Percentiles rank a stretch among this genome's conserved stretches.
Evolutionary conservation across 2,888 invertebrate genomes (phyloP).

Genomic region (Harmothoe impar): DNA sequence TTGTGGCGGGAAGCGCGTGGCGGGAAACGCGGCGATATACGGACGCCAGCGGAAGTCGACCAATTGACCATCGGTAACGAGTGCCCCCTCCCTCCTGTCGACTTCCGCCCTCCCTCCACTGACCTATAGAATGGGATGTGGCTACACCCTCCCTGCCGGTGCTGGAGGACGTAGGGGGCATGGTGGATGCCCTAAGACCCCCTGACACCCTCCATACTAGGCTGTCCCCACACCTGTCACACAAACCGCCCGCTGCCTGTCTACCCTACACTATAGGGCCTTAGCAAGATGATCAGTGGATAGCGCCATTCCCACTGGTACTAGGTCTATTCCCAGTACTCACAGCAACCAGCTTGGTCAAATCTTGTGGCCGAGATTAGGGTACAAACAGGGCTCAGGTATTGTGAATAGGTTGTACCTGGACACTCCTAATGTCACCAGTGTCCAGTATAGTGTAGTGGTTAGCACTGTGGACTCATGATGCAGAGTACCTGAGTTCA

Average conservation of each 20-base stretch:
- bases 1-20: slow-evolving; percentile 42
- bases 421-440: no score
- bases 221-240: slow-evolving; percentile 11
- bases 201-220: not conserved
- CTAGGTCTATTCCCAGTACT: no score
- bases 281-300: no score
- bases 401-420: no score
- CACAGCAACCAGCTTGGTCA: no score
- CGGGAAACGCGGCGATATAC: not conserved
- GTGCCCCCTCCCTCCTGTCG: not conserved
- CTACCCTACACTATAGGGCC: not conserved
- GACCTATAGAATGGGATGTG: not conserved
- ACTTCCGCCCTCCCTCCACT: not conserved
- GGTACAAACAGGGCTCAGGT: no score
- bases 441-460: no score
- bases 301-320: no score
- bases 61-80: slow-evolving; percentile 25
- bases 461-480: no score
- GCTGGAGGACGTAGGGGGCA: not conserved
- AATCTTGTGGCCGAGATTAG: no score
- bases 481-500: no score
- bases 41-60: slow-evolving; percentile 45
- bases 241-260: not conserved
- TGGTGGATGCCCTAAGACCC: not conserved
- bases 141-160: not conserved